These are phyloP conservation scores for Garra rufa DNA, from an alignment of 2,113 vertebrate species.

Conservation along the genomic window DNA sequence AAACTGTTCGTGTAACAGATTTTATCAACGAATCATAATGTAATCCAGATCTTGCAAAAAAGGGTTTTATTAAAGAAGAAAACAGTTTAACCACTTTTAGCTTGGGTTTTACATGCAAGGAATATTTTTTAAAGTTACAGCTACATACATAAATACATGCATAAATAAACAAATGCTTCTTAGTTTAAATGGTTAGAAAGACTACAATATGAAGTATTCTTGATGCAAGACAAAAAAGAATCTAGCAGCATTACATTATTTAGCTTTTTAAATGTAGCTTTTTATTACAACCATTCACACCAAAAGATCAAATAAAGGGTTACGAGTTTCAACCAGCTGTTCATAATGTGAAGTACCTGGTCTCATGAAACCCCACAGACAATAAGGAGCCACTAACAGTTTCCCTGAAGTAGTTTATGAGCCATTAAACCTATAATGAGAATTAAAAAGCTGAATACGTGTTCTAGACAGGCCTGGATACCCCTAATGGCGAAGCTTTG, in stretches of 20 bases:
- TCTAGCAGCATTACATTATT: neutral
- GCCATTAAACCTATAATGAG: neutral
- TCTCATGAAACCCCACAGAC: neutral
- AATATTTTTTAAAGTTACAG: neutral
- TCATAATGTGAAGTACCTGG: neutral
- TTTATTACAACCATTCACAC: conserved; percentile 13
- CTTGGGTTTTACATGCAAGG: neutral
- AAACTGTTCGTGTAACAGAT: neutral
- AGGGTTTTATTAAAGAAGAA: neutral
- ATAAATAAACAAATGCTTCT: neutral
- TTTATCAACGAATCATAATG: neutral
- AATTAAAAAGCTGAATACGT: conserved; percentile 8
- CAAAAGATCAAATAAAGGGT: neutral
- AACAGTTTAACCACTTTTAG: neutral
- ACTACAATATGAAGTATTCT: neutral
- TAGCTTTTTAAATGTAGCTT: neutral
- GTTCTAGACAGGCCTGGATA: neutral
- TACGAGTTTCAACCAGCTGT: neutral
- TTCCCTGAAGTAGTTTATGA: neutral
- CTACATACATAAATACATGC: neutral
- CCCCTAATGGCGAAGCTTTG: conserved; percentile 11
- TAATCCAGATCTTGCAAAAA: neutral
- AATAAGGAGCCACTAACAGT: neutral
- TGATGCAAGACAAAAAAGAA: neutral
- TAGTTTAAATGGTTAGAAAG: neutral